phyloP scores from a whole-genome alignment of 2,797 vertebrate species.

The Bothrops alternatus region DNA sequence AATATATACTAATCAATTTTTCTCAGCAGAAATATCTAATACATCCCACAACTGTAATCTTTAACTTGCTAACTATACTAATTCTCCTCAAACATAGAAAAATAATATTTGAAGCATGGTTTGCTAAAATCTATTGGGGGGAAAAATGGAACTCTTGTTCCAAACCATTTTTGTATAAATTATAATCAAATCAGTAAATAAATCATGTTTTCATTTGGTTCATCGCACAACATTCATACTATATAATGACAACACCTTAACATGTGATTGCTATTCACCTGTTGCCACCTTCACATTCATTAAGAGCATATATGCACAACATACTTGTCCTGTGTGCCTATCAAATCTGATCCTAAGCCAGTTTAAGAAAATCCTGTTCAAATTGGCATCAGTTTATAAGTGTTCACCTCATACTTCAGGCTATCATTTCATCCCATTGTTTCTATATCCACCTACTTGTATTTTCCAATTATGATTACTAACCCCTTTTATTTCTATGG shows the following conservation, averaged over 20 bases:
- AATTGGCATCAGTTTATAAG: not conserved
- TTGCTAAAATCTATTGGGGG: not conserved
- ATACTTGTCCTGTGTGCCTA: not conserved
- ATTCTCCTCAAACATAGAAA: not conserved
- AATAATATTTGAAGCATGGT: not conserved
- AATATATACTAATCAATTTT: not conserved
- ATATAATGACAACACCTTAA: not conserved
- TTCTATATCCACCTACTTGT: not conserved
- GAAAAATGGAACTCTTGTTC: not conserved
- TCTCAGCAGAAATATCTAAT: not conserved
- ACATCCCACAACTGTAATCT: not conserved
- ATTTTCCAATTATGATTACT: not conserved
- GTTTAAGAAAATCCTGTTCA: not conserved
- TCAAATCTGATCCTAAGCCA: not conserved
- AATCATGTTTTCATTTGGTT: not conserved
- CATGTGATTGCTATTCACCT: not conserved
- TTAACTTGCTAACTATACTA: slow-evolving; percentile 15
- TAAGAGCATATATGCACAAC: not conserved
- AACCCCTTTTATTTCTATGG: not conserved
- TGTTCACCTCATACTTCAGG: not conserved
- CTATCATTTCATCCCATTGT: not conserved
- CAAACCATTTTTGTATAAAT: not conserved
- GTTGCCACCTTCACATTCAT: not conserved
- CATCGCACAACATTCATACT: not conserved
- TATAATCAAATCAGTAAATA: not conserved